Percentiles rank a stretch among this genome's conserved stretches.
Conservation (phyloP, 2,113 vertebrate species). For the Pithys albifrons region DNA sequence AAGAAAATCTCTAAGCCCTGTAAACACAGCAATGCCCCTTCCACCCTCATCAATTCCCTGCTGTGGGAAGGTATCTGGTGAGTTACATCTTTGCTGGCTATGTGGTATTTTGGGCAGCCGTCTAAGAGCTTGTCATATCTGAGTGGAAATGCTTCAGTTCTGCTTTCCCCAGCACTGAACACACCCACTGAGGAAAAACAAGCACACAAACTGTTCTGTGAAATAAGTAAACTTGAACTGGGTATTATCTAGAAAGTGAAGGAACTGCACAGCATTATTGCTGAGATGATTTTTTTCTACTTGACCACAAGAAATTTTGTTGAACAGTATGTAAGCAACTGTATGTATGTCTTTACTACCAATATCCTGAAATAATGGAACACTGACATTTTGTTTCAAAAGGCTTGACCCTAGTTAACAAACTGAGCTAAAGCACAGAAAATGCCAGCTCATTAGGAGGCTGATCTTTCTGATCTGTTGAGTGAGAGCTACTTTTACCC, state of each 20-base stretch:
- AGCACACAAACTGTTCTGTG: neutral
- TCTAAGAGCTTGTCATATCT: neutral
- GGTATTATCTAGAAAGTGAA: neutral
- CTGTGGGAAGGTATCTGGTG: neutral
- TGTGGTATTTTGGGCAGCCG: neutral
- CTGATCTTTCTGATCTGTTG: neutral
- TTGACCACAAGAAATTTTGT: neutral
- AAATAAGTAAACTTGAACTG: neutral
- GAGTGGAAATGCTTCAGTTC: neutral
- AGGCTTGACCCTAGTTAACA: neutral
- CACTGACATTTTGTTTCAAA: neutral
- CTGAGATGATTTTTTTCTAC: neutral
- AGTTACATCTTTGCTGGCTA: neutral
- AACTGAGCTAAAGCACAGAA: neutral
- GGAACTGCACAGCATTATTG: neutral
- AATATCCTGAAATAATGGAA: neutral
- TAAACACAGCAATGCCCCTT: neutral
- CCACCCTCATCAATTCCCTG: neutral
- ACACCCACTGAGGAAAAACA: neutral
- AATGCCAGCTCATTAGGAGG: neutral
- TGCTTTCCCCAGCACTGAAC: neutral
- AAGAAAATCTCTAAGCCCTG: neutral
- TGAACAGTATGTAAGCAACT: neutral
- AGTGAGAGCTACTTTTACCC: neutral
- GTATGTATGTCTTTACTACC: neutral